Evolutionary conservation across 2,888 invertebrate species (phyloP).

Genomic region (Cataglyphis altisquamis): DNA sequence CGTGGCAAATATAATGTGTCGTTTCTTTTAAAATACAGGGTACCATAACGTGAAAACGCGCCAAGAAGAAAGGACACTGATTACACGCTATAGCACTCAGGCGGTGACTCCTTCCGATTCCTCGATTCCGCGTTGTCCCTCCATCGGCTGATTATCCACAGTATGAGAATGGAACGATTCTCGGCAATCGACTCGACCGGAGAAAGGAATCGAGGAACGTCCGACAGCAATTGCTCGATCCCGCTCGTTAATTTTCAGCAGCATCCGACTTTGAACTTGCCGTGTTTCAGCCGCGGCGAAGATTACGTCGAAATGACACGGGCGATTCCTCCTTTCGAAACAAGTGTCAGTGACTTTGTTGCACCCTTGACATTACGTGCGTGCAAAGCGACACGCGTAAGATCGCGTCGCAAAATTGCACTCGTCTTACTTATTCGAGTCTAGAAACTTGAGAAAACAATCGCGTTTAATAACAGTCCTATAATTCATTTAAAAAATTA

Average conservation of each 20-base stretch:
- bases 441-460: not conserved
- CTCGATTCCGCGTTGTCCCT: conserved; percentile 3
- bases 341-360: conserved; percentile 33
- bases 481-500: not conserved
- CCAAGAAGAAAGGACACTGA: conserved; percentile 61
- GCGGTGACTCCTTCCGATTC: conserved; percentile 44
- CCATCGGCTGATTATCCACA: conserved; percentile 42
- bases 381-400: conserved; percentile 24
- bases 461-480: not conserved
- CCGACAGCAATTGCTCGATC: conserved; percentile 43
- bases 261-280: conserved; percentile 48
- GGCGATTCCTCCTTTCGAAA: conserved; percentile 7
- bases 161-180: conserved; percentile 41
- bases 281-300: conserved; percentile 35
- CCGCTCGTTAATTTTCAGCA: conserved; percentile 53
- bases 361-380: conserved; percentile 6
- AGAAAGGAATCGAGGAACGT: conserved; percentile 49
- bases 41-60: conserved; percentile 52
- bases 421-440: not conserved
- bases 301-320: conserved; percentile 35
- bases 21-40: conserved; percentile 65
- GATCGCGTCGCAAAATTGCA: conserved; percentile 2
- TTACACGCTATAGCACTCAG: conserved; percentile 55
- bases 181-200: conserved; percentile 46
- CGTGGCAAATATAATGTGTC: conserved; percentile 55